Evolutionary conservation across 2,113 vertebrate genomes (phyloP).

Genomic region (Hemiprocne comata): DNA sequence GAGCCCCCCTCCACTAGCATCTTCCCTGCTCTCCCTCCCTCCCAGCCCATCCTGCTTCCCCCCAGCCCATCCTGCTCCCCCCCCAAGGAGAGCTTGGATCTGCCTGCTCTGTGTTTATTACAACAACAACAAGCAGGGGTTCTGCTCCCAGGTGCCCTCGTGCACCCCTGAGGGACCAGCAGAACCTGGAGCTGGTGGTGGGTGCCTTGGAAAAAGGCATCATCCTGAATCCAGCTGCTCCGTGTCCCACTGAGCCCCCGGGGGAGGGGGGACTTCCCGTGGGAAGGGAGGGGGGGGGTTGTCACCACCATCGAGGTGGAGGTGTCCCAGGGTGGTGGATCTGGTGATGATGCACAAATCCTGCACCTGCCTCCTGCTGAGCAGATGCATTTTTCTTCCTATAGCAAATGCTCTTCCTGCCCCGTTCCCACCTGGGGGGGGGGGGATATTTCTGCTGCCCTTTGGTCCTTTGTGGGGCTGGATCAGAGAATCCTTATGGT

Average conservation of each 20-base stretch:
- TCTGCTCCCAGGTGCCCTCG: background rate
- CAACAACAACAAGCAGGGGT: background rate
- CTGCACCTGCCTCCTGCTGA: background rate
- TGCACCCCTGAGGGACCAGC: background rate
- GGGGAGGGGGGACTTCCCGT: accelerated
- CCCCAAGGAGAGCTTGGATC: accelerated
- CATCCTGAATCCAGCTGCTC: background rate
- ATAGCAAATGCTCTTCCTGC: background rate
- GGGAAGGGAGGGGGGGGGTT: background rate
- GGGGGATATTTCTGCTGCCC: background rate
- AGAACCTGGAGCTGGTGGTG: too few species aligned
- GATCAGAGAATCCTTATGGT: too few species aligned
- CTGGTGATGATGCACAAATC: accelerated
- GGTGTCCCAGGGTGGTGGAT: background rate
- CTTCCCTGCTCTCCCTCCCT: background rate
- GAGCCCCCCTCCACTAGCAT: accelerated
- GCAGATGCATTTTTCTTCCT: background rate
- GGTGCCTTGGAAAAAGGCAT: background rate
- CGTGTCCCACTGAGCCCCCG: accelerated
- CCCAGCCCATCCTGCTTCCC: too few species aligned
- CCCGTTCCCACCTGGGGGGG: background rate
- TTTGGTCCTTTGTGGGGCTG: background rate
- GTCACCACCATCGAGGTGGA: accelerated
- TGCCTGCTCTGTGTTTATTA: background rate
- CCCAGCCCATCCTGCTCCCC: too few species aligned